These are phyloP conservation scores for Xyliphius kryptos DNA, from an alignment of 2,113 vertebrate species.

Conservation along the genomic window DNA sequence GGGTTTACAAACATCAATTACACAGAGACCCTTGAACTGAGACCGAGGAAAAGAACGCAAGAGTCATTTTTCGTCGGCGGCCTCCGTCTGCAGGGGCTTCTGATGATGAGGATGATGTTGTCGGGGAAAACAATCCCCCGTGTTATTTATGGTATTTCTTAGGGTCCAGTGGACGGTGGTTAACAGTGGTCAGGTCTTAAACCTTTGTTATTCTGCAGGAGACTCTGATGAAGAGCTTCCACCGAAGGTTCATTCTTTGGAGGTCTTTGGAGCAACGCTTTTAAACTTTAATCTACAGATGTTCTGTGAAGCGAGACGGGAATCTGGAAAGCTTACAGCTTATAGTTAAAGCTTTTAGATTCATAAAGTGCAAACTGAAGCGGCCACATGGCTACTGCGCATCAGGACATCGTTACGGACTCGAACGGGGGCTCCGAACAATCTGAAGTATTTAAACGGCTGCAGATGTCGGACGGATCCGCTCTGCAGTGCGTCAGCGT, in stretches of 20 bases:
- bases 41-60: constrained; percentile 9
- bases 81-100: background rate
- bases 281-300: constrained; percentile 54
- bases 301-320: constrained; percentile 39
- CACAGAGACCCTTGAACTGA: constrained; percentile 2
- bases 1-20: constrained; percentile 19
- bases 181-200: constrained; percentile 35
- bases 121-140: constrained; percentile 31
- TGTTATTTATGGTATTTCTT: constrained; percentile 44
- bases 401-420: no score
- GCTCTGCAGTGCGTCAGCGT: no score
- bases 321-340: constrained; percentile 48
- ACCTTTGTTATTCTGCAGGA: constrained; percentile 41
- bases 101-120: background rate
- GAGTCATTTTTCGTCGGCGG: background rate
- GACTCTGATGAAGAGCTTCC: constrained; percentile 42
- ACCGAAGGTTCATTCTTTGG: constrained; percentile 33
- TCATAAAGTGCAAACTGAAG: no score
- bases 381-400: no score
- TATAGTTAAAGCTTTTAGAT: constrained; percentile 54
- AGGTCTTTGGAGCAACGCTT: constrained; percentile 49
- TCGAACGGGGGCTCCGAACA: no score
- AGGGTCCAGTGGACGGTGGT: constrained; percentile 42
- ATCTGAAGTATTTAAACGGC: no score
- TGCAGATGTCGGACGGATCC: no score